Evolutionary conservation across 2,113 vertebrate species (phyloP).

Genomic region (Gadus macrocephalus): DNA sequence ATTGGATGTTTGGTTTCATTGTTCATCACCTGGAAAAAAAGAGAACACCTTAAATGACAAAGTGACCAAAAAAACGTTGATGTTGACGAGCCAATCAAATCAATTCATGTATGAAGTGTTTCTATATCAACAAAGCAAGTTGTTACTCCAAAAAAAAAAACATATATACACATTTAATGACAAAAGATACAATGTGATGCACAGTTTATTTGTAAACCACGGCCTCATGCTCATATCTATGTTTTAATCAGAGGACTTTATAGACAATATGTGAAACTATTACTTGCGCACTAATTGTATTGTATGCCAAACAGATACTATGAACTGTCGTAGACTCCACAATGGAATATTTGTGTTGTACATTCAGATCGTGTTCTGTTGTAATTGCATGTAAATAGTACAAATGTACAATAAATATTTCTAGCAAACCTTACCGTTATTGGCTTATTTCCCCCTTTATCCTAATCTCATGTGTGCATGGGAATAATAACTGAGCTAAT

Average conservation of each 20-base stretch:
- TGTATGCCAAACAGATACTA: conserved; percentile 67
- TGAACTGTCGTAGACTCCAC: conserved; percentile 79
- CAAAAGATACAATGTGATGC: conserved; percentile 5
- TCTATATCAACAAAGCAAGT: no score
- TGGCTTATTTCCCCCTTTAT: no score
- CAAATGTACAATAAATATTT: conserved; percentile 92
- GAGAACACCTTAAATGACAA: background rate
- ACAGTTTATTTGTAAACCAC: conserved; percentile 13
- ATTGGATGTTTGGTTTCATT: no score
- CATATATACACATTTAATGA: conserved; percentile 11
- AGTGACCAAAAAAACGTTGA: no score
- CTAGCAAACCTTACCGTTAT: conserved; percentile 69
- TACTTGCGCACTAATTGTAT: conserved; percentile 81
- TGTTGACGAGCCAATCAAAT: no score
- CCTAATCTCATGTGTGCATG: no score
- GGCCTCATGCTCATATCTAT: conserved; percentile 56
- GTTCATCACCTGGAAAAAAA: no score
- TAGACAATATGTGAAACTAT: conserved; percentile 72
- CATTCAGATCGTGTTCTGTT: conserved; percentile 84
- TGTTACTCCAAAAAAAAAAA: no score
- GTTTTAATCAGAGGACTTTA: conserved; percentile 60
- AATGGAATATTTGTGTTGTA: conserved; percentile 81
- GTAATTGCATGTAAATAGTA: conserved; percentile 95
- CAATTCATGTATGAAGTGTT: no score
- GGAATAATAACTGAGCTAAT: no score